phyloP scores from a whole-genome alignment of 2,888 invertebrate genomes.

The Pseudanteris insignis region DNA sequence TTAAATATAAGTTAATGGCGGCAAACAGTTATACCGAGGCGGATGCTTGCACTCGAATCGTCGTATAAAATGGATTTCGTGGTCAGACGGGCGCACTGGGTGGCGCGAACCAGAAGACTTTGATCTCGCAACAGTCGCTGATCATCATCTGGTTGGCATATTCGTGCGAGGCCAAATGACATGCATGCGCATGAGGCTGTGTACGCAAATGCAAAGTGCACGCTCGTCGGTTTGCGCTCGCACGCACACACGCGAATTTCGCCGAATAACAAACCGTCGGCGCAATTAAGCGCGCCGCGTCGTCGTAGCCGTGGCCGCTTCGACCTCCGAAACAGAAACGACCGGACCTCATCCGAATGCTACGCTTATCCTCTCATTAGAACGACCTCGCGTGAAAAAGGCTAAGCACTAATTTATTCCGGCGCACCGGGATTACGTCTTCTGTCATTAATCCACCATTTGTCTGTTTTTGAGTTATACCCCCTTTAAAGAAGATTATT shows the following conservation, averaged over 20 bases:
- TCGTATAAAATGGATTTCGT: slow-evolving; percentile 1
- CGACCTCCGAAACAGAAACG: slow-evolving; percentile 5
- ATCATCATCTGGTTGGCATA: slow-evolving; percentile 32
- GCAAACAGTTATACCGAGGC: slow-evolving; percentile 7
- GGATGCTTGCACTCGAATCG: slow-evolving; percentile 5
- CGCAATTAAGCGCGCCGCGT: slow-evolving; percentile 38
- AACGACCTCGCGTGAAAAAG: slow-evolving; percentile 10
- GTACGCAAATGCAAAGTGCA: slow-evolving; percentile 1
- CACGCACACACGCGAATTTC: slow-evolving; percentile 11
- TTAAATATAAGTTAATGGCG: slow-evolving; percentile 9
- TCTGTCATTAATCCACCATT: slow-evolving; percentile 11
- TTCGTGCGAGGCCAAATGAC: slow-evolving; percentile 12
- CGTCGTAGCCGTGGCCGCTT: slow-evolving; percentile 6
- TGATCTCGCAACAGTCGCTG: slow-evolving; percentile 23
- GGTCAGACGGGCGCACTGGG: slow-evolving; percentile 7
- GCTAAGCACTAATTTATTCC: slow-evolving; percentile 16
- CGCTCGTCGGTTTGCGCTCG: slow-evolving; percentile 18
- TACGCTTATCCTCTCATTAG: slow-evolving; percentile 26
- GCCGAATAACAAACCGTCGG: slow-evolving; percentile 28
- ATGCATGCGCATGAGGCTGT: slow-evolving; percentile 13
- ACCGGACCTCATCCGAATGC: slow-evolving; percentile 5
- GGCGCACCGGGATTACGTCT: slow-evolving; percentile 12
- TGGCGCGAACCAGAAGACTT: slow-evolving; percentile 22
- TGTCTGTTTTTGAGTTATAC: slow-evolving; percentile 14
- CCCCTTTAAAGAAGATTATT: too few species aligned